These are phyloP conservation scores for Acrossocheilus fasciatus DNA, from an alignment of 2,797 vertebrate genomes.

Conservation along the genomic window DNA sequence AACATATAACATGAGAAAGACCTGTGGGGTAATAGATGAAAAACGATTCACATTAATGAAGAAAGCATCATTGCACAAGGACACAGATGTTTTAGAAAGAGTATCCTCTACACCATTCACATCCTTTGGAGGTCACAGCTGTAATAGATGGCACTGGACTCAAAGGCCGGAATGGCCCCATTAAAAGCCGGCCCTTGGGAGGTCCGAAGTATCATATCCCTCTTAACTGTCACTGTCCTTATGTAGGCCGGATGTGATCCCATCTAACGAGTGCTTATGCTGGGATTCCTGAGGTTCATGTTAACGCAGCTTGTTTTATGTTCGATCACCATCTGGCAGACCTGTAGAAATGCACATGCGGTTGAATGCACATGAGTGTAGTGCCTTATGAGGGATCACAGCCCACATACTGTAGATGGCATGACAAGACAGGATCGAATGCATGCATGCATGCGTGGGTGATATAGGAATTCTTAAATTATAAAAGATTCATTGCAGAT, in stretches of 20 bases:
- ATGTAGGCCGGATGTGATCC: slow-evolving; percentile 6
- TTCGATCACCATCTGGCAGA: slow-evolving; percentile 12
- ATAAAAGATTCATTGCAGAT: slow-evolving; percentile 12
- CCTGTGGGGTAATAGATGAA: not conserved
- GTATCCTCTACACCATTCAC: slow-evolving; percentile 1
- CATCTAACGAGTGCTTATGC: not conserved
- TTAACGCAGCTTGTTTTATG: slow-evolving; percentile 4
- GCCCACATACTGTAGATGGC: not conserved
- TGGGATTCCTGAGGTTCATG: slow-evolving; percentile 17
- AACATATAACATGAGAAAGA: not conserved
- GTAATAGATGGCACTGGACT: slow-evolving; percentile 40
- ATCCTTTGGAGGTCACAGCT: slow-evolving; percentile 14
- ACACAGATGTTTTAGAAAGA: slow-evolving; percentile 28
- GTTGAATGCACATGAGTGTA: not conserved
- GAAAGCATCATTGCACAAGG: not conserved
- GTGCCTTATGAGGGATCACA: not conserved
- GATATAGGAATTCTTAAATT: not conserved
- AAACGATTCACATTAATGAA: not conserved
- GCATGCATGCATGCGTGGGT: not conserved
- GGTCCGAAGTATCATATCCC: slow-evolving; percentile 9
- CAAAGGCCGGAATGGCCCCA: slow-evolving; percentile 18
- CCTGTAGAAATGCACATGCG: not conserved
- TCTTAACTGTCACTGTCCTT: slow-evolving; percentile 17
- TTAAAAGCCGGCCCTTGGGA: slow-evolving; percentile 31
- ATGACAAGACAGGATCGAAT: not conserved